Evolutionary conservation across 2,888 invertebrate genomes (phyloP), one percentile per base, ranked within the genome.

Genomic region (Pheosia gnoma): DNA sequence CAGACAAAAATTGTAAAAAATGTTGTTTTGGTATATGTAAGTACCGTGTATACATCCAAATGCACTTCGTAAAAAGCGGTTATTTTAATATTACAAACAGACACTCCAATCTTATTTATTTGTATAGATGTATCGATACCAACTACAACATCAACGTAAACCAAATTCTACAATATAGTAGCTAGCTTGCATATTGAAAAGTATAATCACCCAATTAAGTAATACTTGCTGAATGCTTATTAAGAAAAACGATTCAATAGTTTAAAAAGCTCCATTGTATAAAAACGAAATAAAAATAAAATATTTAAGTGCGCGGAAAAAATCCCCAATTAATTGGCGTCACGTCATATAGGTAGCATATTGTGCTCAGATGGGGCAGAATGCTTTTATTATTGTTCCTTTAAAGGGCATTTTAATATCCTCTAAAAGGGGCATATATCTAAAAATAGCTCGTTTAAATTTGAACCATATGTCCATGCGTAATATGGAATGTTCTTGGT

Each of bases 271-370:
- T n/a, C 64, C 57, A 62, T 66, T 66, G 59, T 65, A 59, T 61
- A 60, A 67, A 67, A 62, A 63, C 61, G 59, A 61, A 68, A 67
- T 68, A 62, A 65, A 61, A 72, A 59, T 25, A 25, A 25, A 25
- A 71, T 74, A 71, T 65, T 73, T 75, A 73, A 75, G 75, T 72
- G 78, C 70, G 61, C 70, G 68, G 66, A 70, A 75, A 78, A 82
- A 82, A 85, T 82, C 81, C 82, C 41, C 72, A 70, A 73, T 81
- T 85, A 84, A 86, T 84, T 84, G 85, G 80, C 68, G 61, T 69
- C 63, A 75, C 62, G 49, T 62, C 61, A 54, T 56, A 59, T 49
- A 10, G 11, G 25, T 5, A 36, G 62, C 10, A 53, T 10, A 53
- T 65, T 63, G 47, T 63, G 59, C 47, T 13, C 59, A 45, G 10